phyloP scores from a whole-genome alignment of 2,888 invertebrate genomes.

The Gonocerus acuteangulatus region DNA sequence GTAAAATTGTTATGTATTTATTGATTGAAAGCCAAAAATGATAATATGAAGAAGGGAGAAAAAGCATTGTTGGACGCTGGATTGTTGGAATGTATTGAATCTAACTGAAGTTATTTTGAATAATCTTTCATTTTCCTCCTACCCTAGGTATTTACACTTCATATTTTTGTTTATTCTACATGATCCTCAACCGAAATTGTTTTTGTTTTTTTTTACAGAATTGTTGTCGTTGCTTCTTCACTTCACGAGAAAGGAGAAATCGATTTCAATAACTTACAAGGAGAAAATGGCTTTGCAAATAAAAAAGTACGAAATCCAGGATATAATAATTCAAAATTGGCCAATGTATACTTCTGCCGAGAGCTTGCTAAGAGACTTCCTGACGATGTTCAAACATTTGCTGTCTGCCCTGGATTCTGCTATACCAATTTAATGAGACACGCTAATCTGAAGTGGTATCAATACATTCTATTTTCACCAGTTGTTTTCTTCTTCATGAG shows the following conservation, averaged over 20 bases:
- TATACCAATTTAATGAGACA: conserved; percentile 68
- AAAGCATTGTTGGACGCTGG: too few relatives aligned
- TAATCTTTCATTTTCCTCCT: too few relatives aligned
- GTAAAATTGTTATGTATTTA: too few relatives aligned
- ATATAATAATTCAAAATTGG: conserved; percentile 70
- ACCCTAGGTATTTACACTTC: too few relatives aligned
- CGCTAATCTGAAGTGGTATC: conserved; percentile 57
- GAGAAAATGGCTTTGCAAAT: conserved; percentile 47
- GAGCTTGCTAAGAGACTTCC: conserved; percentile 52
- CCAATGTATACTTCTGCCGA: conserved; percentile 62
- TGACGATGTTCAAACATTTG: conserved; percentile 54
- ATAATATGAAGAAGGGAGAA: too few relatives aligned
- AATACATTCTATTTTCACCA: conserved; percentile 62
- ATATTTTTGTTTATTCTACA: too few relatives aligned
- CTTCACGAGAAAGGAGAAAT: conserved; percentile 62
- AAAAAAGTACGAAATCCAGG: conserved; percentile 50
- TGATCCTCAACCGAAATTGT: too few relatives aligned
- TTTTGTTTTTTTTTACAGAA: too few relatives aligned
- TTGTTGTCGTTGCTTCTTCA: conserved; percentile 64
- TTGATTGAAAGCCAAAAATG: too few relatives aligned
- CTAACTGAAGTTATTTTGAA: too few relatives aligned
- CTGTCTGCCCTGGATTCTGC: conserved; percentile 72
- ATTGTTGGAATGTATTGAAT: too few relatives aligned
- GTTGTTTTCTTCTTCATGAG: conserved; percentile 63
- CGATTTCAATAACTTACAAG: conserved; percentile 59